phyloP scores from a whole-genome alignment of 2,113 vertebrate genomes.

The Chascanopsetta lugubris region DNA sequence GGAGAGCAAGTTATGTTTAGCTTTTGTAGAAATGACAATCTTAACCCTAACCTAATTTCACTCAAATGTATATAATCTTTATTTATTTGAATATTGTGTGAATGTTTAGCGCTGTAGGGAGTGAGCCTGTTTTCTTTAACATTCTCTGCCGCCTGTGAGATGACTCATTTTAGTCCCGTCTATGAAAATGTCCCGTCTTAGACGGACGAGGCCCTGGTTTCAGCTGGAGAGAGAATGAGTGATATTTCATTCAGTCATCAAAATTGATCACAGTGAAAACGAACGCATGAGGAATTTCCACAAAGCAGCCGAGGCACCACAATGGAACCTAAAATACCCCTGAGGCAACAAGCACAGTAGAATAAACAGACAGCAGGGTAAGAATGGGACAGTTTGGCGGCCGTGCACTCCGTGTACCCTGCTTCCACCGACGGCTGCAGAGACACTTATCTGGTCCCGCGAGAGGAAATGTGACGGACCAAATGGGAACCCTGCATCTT shows the following conservation, averaged over 20 bases:
- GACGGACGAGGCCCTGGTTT: background rate
- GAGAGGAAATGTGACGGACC: constrained; percentile 33
- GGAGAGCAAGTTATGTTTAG: background rate
- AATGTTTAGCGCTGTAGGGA: no score
- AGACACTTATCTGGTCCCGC: constrained; percentile 17
- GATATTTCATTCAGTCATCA: constrained; percentile 12
- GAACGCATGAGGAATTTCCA: constrained; percentile 28
- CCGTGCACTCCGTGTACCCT: background rate
- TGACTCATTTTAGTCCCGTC: constrained; percentile 5
- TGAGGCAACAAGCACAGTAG: constrained; percentile 18
- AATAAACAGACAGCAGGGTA: constrained; percentile 56
- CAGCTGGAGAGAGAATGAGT: constrained; percentile 11
- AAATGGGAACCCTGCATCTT: constrained; percentile 21
- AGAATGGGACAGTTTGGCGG: constrained; percentile 42
- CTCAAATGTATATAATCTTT: background rate
- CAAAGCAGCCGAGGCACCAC: constrained; percentile 26
- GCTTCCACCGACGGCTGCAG: constrained; percentile 19
- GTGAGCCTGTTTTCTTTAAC: background rate
- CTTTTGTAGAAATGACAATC: background rate
- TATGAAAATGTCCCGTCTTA: background rate
- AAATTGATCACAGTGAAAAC: constrained; percentile 29
- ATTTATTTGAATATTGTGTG: no score
- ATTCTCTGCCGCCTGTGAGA: background rate
- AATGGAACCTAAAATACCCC: constrained; percentile 53
- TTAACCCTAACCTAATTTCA: background rate